Conservation (phyloP, 2,113 vertebrate genomes). For the Hippocampus guttulatus region DNA sequence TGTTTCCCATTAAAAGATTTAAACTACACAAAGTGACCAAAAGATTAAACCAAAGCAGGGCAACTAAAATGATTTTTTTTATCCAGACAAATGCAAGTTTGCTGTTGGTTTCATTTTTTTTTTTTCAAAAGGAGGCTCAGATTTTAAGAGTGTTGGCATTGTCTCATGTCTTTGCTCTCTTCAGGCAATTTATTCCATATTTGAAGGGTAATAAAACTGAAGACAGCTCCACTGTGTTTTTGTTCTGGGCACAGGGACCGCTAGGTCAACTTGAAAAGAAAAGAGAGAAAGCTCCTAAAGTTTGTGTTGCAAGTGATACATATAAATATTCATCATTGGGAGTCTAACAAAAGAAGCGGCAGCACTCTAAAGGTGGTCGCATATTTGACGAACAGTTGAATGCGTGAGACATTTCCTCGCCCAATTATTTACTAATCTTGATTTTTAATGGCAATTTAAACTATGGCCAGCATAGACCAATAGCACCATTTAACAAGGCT, state of each 20-base stretch:
- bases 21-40: neutral
- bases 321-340: conserved; percentile 19
- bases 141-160: neutral
- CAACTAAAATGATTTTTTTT: neutral
- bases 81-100: neutral
- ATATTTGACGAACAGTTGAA: conserved; percentile 31
- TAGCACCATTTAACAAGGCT: neutral
- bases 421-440: conserved; percentile 13
- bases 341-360: conserved; percentile 22
- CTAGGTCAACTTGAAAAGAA: neutral
- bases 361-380: conserved; percentile 12
- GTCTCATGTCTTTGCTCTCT: neutral
- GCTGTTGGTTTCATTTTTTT: neutral
- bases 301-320: conserved; percentile 25
- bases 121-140: too few relatives aligned
- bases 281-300: conserved; percentile 19
- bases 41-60: neutral
- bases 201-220: neutral
- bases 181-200: neutral
- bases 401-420: conserved; percentile 12
- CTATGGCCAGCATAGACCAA: neutral
- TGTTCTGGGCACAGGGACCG: neutral
- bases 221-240: neutral
- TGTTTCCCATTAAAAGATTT: neutral
- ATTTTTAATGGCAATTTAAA: neutral